Conservation (phyloP, 2,888 invertebrate genomes). For the Platynereis dumerilii region DNA sequence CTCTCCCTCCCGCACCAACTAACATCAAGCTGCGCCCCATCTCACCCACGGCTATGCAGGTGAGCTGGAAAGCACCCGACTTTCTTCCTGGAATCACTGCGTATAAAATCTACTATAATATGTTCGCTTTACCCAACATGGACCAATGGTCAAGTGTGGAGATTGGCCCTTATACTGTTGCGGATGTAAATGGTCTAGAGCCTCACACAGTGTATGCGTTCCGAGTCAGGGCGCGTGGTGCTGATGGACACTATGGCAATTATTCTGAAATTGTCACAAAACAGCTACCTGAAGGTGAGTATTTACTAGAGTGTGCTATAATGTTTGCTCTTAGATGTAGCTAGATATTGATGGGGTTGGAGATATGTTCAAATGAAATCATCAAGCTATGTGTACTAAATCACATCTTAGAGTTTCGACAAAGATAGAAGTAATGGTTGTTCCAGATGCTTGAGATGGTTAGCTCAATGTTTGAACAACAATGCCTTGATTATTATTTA, state of each 20-base stretch:
- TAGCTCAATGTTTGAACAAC: no score
- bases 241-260: constrained; percentile 56
- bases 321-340: no score
- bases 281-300: no score
- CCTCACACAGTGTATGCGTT: constrained; percentile 52
- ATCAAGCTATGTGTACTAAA: no score
- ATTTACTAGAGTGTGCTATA: no score
- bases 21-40: constrained; percentile 92
- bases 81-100: constrained; percentile 51
- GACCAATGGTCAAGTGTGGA: constrained; percentile 53
- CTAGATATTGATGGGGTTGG: no score
- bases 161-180: constrained; percentile 42
- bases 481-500: no score
- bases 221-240: constrained; percentile 54
- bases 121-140: constrained; percentile 49
- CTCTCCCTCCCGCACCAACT: constrained; percentile 92
- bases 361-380: no score
- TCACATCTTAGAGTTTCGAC: no score
- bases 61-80: constrained; percentile 68
- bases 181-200: constrained; percentile 46
- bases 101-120: constrained; percentile 58
- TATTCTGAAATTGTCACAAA: constrained; percentile 48
- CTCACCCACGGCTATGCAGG: constrained; percentile 90
- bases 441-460: no score
- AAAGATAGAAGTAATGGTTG: no score